A percentile compares a stretch with the other conserved stretches of the same genome.
These are phyloP conservation scores for Tricholaema leucomelas DNA, from an alignment of 2,113 vertebrate species.

Conservation along the genomic window DNA sequence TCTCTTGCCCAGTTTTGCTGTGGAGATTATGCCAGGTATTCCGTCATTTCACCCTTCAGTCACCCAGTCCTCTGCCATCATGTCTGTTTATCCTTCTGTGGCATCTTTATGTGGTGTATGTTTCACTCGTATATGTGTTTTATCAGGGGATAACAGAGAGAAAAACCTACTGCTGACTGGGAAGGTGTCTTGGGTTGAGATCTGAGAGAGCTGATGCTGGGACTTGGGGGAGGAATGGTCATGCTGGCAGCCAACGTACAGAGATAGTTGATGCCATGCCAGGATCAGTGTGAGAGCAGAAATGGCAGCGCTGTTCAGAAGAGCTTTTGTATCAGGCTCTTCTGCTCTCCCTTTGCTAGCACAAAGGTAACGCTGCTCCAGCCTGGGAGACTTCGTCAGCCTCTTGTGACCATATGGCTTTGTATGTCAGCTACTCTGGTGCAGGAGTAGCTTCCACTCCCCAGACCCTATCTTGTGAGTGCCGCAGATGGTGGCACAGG, in stretches of 20 bases:
- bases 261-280: background rate
- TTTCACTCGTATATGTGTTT: background rate
- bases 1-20: constrained; percentile 98
- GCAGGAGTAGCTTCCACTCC: background rate
- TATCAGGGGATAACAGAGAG: background rate
- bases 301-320: background rate
- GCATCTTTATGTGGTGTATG: constrained; percentile 23
- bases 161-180: background rate
- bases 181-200: background rate
- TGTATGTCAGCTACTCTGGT: background rate
- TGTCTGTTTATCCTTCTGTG: constrained; percentile 46
- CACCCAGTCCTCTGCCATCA: constrained; percentile 52
- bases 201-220: background rate
- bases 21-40: constrained; percentile 99
- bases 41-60: constrained; percentile 69
- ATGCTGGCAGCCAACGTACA: background rate
- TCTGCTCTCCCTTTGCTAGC: background rate
- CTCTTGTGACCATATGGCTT: fast-evolving
- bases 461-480: background rate
- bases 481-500: constrained; percentile 25
- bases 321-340: background rate
- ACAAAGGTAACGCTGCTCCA: background rate
- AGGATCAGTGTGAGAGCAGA: background rate
- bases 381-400: background rate
- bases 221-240: background rate